phyloP scores from a whole-genome alignment of 2,888 invertebrate species.

The Ochropleura leucogaster region DNA sequence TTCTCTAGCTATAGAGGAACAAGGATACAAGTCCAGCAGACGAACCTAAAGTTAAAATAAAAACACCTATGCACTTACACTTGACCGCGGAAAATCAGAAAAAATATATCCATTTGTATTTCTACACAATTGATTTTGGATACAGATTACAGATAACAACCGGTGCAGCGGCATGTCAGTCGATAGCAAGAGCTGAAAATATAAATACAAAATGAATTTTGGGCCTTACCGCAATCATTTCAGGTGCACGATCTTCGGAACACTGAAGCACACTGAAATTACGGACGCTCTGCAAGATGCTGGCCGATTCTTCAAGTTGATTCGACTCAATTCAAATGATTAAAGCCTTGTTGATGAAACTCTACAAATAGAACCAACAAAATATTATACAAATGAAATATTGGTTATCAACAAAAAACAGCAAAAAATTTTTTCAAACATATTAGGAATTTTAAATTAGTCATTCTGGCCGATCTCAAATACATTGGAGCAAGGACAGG shows the following conservation, averaged over 20 bases:
- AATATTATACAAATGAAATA: constrained; percentile 22
- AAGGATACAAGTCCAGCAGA: not conserved
- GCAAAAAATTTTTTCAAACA: not conserved
- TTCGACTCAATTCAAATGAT: constrained; percentile 22
- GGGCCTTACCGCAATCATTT: constrained; percentile 35
- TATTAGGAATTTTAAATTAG: too few species aligned
- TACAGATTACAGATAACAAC: constrained; percentile 12
- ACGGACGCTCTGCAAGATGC: constrained; percentile 6
- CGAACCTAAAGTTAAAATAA: not conserved
- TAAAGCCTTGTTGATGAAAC: constrained; percentile 21
- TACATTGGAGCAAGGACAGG: too few species aligned
- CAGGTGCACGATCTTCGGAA: constrained; percentile 20
- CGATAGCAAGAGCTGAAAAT: constrained; percentile 32
- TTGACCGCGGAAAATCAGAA: not conserved
- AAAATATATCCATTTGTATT: not conserved
- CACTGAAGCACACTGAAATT: constrained; percentile 33
- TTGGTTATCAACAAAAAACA: constrained; percentile 6
- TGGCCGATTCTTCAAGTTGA: not conserved
- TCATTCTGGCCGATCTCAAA: too few species aligned
- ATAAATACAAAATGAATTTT: not conserved
- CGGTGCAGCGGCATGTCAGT: not conserved
- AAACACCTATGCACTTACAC: not conserved
- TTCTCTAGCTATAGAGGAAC: not conserved
- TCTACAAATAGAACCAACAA: constrained; percentile 46
- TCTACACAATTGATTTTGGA: not conserved